A percentile compares a stretch with the other conserved stretches of the same genome.
Evolutionary conservation across 35 echinoderm and acorn worm genomes (phyloP).

Genomic region (Amphiura filiformis): DNA sequence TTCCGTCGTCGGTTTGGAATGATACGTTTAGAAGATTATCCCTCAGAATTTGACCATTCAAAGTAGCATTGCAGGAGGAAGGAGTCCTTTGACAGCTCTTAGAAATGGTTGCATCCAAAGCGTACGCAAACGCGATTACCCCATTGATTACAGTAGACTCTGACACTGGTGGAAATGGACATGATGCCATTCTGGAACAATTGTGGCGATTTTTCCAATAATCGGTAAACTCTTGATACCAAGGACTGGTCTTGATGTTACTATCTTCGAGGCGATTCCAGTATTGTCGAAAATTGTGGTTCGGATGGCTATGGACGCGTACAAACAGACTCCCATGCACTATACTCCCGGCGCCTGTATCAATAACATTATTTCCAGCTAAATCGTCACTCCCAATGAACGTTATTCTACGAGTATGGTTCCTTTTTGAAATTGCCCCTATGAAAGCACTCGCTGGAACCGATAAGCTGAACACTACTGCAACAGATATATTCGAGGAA

Average conservation of each 20-base stretch:
- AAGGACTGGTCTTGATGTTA: not conserved
- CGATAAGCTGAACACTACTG: not conserved
- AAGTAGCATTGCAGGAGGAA: not conserved
- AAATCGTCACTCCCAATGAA: not conserved
- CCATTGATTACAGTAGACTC: constrained; percentile 8
- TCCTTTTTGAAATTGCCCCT: not conserved
- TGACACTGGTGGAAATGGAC: no score
- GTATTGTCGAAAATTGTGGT: not conserved
- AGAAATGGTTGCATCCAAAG: constrained; percentile 2
- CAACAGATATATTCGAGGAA: not conserved
- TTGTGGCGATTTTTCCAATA: not conserved
- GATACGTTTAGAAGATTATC: not conserved
- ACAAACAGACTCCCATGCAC: not conserved
- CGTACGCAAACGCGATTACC: constrained; percentile 29
- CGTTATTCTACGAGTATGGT: not conserved
- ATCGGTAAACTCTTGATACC: not conserved
- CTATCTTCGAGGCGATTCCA: not conserved
- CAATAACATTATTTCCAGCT: no score
- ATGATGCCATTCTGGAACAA: not conserved
- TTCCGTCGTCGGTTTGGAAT: constrained; percentile 1
- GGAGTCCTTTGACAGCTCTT: not conserved
- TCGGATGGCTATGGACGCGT: not conserved
- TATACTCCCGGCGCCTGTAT: not conserved
- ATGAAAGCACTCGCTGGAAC: not conserved
- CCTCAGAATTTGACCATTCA: not conserved